Evolutionary conservation across 2,797 vertebrate genomes (phyloP).

Genomic region (Semaprochilodus insignis): DNA sequence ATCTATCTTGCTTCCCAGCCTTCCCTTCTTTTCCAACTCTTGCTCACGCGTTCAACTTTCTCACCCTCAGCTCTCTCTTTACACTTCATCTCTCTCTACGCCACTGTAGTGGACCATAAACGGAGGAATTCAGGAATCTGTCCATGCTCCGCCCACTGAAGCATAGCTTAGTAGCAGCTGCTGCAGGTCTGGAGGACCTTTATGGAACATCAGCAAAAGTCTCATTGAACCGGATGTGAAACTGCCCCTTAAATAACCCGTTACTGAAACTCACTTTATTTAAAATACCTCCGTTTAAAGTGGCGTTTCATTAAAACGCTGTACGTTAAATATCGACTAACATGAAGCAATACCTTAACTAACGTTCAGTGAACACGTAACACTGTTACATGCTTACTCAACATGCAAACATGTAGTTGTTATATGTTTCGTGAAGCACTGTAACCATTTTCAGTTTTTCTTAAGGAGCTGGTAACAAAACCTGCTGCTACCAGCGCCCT

Average conservation of each 20-base stretch:
- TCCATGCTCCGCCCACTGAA: background rate
- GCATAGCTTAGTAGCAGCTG: background rate
- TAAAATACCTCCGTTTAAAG: too few relatives aligned
- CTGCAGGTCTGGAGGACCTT: background rate
- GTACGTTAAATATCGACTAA: too few relatives aligned
- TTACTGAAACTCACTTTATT: too few relatives aligned
- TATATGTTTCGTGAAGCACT: too few relatives aligned
- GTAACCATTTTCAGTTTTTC: slow-evolving; percentile 14
- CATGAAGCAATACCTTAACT: too few relatives aligned
- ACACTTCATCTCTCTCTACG: background rate
- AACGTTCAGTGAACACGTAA: too few relatives aligned
- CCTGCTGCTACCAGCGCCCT: slow-evolving; percentile 73
- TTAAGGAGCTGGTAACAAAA: slow-evolving; percentile 64
- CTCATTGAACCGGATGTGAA: background rate
- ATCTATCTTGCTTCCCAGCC: background rate
- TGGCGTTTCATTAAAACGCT: too few relatives aligned
- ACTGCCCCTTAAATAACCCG: too few relatives aligned
- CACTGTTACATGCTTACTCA: too few relatives aligned
- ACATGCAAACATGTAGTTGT: too few relatives aligned
- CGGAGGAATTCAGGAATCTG: background rate
- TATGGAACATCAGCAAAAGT: background rate
- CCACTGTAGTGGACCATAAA: background rate
- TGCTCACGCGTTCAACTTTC: background rate
- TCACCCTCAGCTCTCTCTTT: background rate
- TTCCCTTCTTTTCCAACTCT: background rate